Conservation (phyloP, 1,140 invertebrate species). For the Drosophila chauvacae region DNA sequence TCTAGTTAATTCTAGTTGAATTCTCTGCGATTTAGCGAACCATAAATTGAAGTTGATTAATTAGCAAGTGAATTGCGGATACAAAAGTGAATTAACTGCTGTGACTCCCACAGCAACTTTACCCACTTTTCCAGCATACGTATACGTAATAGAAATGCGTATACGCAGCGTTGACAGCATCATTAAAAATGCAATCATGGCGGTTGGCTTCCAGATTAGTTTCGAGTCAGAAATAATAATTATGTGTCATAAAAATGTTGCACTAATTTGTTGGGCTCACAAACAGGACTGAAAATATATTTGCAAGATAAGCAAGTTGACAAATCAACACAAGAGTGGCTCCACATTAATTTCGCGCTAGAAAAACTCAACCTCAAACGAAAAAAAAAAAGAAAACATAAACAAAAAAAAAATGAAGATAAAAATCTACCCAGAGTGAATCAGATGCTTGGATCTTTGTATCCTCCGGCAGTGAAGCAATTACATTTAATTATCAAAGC, state of each 20-base stretch:
- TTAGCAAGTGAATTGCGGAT: conserved; percentile 57
- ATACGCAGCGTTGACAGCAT: conserved; percentile 46
- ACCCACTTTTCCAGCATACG: neutral
- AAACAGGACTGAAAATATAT: neutral
- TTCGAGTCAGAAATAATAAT: conserved; percentile 14
- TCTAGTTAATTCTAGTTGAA: conserved; percentile 13
- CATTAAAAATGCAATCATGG: conserved; percentile 22
- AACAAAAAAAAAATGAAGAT: neutral
- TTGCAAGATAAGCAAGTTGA: conserved; percentile 11
- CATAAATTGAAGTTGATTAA: conserved; percentile 62
- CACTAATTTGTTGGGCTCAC: neutral
- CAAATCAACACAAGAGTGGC: conserved; percentile 21
- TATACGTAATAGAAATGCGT: conserved; percentile 3
- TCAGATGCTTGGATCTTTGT: conserved; percentile 22
- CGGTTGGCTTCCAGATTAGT: conserved; percentile 14
- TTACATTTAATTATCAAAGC: conserved; percentile 70
- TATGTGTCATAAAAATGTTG: conserved; percentile 9
- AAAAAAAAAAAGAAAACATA: neutral
- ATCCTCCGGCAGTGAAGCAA: conserved; percentile 49
- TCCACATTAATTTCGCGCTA: conserved; percentile 16
- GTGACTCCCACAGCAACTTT: neutral
- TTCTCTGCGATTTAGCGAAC: conserved; percentile 3
- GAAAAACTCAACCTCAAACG: neutral
- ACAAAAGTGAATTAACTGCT: conserved; percentile 42
- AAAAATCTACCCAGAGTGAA: conserved; percentile 3